Evolutionary conservation across 2,888 invertebrate species (phyloP), one percentile per base, ranked within the genome.

Genomic region (Apotomis betuletana): DNA sequence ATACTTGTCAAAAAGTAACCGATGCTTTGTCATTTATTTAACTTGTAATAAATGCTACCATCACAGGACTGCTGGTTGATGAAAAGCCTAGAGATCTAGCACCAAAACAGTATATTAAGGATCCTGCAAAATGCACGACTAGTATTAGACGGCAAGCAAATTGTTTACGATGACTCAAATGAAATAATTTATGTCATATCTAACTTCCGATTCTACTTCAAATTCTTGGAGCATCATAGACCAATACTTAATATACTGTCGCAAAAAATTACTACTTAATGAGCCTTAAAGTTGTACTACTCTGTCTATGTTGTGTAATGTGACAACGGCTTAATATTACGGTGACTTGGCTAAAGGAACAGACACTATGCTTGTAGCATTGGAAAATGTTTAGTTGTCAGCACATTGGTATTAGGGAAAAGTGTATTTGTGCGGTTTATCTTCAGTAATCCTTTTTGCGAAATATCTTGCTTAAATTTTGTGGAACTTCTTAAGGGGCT

Each of bases 371-470:
- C 65, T 65, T 54, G 52, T 65, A 61, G 54, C 49, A 64, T 27
- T 64, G 58, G 52, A 13, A 60, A 70, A 65, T 69, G 63, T 62
- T 63, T 63, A 15, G 51, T 54, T 65, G 70, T 55, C 65, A 65
- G 70, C 54, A 60, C 54, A 55, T 65, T 15, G 9, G 51, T 46
- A 27, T 52, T 10, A 36, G 38, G 36, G 38, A 38, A 59, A 61
- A 49, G 9, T 55, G 44, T 46, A 46, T 65, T 65, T 64, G 55
- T 8, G 1, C n/a, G 36, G 46, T 27, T 46, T 65, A 65, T 65
- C 55, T 46, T 6, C 41, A 54, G 44, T 64, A 64, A 65, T 65
- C 64, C 27, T 57, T 57, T 27, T 65, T 46, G 41, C 9, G 5
- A 15, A 44, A 52, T 9, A 38, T 15, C 5, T 38, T 41, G 5